phyloP scores from a whole-genome alignment of 2,113 vertebrate genomes.

The Stegastes partitus region DNA sequence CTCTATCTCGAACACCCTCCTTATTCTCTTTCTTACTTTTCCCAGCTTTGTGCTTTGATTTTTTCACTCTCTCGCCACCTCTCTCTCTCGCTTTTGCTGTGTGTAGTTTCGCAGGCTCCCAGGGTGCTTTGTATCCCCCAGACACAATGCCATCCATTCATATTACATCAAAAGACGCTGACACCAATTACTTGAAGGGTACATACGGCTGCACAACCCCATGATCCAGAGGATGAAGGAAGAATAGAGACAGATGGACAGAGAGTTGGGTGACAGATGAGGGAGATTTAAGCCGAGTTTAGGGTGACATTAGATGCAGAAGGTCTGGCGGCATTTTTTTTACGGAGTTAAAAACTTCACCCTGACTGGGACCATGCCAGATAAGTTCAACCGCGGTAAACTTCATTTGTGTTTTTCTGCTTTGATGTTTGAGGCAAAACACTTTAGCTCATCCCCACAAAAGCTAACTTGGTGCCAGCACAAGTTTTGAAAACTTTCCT shows the following conservation, averaged over 20 bases:
- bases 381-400: neutral
- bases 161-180: conserved; percentile 77
- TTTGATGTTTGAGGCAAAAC: conserved; percentile 14
- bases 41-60: conserved; percentile 53
- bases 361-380: neutral
- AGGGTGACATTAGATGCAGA: conserved; percentile 27
- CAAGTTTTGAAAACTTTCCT: neutral
- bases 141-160: conserved; percentile 76
- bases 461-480: conserved; percentile 1
- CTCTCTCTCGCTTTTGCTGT: conserved; percentile 28
- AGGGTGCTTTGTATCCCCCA: conserved; percentile 59
- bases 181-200: conserved; percentile 71
- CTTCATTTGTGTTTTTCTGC: conserved; percentile 4
- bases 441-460: neutral
- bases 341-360: conserved; percentile 18
- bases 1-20: conserved; percentile 15
- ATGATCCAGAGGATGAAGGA: conserved; percentile 55
- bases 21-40: conserved; percentile 16
- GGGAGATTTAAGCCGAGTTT: conserved; percentile 19
- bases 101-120: conserved; percentile 51
- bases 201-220: conserved; percentile 62
- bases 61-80: conserved; percentile 18
- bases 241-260: conserved; percentile 55
- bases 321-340: conserved; percentile 27
- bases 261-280: conserved; percentile 42